phyloP scores from a whole-genome alignment of 2,113 vertebrate genomes.

The Gasterosteus nipponicus region DNA sequence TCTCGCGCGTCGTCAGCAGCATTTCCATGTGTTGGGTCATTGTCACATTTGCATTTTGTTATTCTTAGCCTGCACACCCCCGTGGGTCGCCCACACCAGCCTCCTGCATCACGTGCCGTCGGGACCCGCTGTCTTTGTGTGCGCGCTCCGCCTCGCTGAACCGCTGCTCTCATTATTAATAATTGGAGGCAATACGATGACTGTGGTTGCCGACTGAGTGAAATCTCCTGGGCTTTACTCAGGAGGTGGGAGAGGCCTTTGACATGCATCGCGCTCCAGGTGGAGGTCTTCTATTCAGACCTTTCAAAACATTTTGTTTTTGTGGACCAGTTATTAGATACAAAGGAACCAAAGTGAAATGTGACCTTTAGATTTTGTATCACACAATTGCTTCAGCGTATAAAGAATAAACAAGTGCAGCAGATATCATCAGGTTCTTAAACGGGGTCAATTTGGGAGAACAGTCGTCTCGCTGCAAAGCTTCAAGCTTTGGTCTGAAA shows the following conservation, averaged over 20 bases:
- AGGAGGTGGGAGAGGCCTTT: conserved; percentile 52
- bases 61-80: conserved; percentile 37
- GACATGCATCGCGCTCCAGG: conserved; percentile 51
- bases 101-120: conserved; percentile 32
- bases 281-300: background rate
- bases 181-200: conserved; percentile 54
- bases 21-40: conserved; percentile 29
- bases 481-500: background rate
- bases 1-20: background rate
- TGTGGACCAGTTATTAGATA: conserved; percentile 15
- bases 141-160: conserved; percentile 34
- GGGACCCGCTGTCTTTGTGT: conserved; percentile 48
- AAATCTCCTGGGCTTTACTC: conserved; percentile 50
- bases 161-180: conserved; percentile 64
- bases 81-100: conserved; percentile 1
- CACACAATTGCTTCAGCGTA: background rate
- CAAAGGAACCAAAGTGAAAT: conserved; percentile 13
- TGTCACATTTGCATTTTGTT: conserved; percentile 26
- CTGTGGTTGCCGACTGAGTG: conserved; percentile 37
- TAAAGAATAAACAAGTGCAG: background rate
- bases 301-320: conserved; percentile 25
- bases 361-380: background rate
- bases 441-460: background rate
- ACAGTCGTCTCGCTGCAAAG: background rate
- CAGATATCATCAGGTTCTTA: background rate